These are phyloP conservation scores for Pandemis corylana DNA, from an alignment of 2,888 invertebrate genomes.

Conservation along the genomic window DNA sequence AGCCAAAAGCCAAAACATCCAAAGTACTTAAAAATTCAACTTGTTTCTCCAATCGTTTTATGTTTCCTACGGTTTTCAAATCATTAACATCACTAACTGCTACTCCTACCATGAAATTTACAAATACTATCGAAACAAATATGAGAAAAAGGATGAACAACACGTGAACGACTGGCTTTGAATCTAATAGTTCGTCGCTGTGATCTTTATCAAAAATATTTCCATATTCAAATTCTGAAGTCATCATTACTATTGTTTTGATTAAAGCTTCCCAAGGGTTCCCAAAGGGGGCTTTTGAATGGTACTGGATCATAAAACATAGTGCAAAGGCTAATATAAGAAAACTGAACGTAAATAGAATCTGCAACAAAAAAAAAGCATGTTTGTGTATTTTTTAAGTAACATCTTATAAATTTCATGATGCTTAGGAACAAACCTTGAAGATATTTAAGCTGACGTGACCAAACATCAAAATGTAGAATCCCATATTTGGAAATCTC, in stretches of 20 bases:
- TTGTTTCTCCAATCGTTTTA: conserved; percentile 62
- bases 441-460: conserved; percentile 63
- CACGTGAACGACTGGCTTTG: conserved; percentile 53
- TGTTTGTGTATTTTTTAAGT: neutral
- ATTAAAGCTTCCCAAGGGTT: conserved; percentile 58
- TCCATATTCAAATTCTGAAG: conserved; percentile 65
- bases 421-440: conserved; percentile 44
- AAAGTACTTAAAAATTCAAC: conserved; percentile 59
- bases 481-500: conserved; percentile 62
- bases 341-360: conserved; percentile 51
- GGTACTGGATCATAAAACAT: conserved; percentile 63
- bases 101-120: conserved; percentile 70
- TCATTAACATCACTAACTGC: conserved; percentile 68
- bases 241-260: conserved; percentile 72
- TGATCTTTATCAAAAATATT: conserved; percentile 52
- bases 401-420: neutral
- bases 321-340: conserved; percentile 67
- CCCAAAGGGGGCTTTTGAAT: conserved; percentile 54
- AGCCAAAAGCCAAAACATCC: conserved; percentile 50
- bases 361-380: conserved; percentile 50
- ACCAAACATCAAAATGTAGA: conserved; percentile 69
- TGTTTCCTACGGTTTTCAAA: conserved; percentile 65
- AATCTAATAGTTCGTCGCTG: conserved; percentile 38
- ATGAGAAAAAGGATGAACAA: conserved; percentile 63
- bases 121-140: conserved; percentile 64